Base-by-base conservation (phyloP, 92 coral and sea anemone species). In the Heliopora coerulea region DNA sequence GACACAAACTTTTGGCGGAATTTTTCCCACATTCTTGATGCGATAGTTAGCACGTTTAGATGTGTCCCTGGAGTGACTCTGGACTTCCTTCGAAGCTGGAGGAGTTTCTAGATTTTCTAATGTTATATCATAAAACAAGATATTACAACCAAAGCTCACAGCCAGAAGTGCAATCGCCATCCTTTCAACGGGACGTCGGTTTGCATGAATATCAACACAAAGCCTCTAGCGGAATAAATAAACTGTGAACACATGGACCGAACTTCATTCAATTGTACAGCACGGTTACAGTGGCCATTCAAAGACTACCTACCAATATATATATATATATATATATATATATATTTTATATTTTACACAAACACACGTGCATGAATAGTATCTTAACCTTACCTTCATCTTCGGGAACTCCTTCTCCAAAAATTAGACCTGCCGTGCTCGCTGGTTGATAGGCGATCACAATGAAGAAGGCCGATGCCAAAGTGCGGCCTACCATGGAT, bases 131-230 rank as follows among this genome's bases (percentile, higher is more conserved):
- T 37, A 4, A 37, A 37, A 11, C 42, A 11, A 4, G 11, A 24
- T 35, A 65, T 42, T n/a, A 39, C 72, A 19, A 9, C 21, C 20
- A 9, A 65, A 65, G 25, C 40, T 29, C 26, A 19, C 37, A 1
- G 41, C 29, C 35, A 65, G 13, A 39, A 7, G 3, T 8, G 9
- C 11, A 1, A 19, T n/a, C 27, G 33, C 25, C 72, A 65, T 1
- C 19, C 13, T 40, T 65, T n/a, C 72, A 25, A 50, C 72, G 56
- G 72, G 72, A 65, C 30, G 72, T 65, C 54, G 56, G 56, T 20
- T 0, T 15, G 34, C 31, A 54, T 7, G 26, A 25, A 65, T 33
- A 10, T 25, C 25, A 11, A 4, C 42, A 37, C 4, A 37, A 4
- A n/a, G n/a, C n/a, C n/a, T n/a, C n/a, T n/a, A n/a, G n/a, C n/a